Base-by-base conservation (phyloP, 2,888 invertebrate genomes). In the Junonia oenone region DNA sequence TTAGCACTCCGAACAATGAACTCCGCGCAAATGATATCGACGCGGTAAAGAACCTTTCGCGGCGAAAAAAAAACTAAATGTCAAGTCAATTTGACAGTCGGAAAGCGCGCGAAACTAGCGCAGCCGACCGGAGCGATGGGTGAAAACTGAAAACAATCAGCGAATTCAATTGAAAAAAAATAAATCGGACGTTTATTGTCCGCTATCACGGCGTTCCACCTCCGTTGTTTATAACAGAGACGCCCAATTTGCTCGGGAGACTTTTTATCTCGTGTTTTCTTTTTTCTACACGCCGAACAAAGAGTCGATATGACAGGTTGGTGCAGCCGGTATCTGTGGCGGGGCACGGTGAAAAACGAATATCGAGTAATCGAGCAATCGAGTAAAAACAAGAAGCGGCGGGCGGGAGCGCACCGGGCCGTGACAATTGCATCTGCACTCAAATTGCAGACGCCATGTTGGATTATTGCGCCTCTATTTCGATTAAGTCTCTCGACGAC, bases 141-240 rank as follows among this genome's bases (percentile, higher is more conserved):
- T 71, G 71, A 76, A 85, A 85, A 87, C 86, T 71, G 71, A 76
- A 85, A 85, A 87, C 86, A 86, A 88, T 88, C 86, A 82, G 81
- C 81, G 75, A 83, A 82, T 84, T 82, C 79, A 74, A 80, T 80
- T 81, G 78, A 72, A 69, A 77, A 81, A 81, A 49, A 52, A 43
- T 37, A 53, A 72, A 82, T 88, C 85, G 82, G 88, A 86, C 86
- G 80, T 83, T 87, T 86, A 89, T 89, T 90, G 88, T 88, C 72
- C 78, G 79, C 78, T 89, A 90, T 90, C 90, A 80, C 75, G 69
- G 76, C 78, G 78, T 90, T 90, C 88, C 89, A 88, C 83, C 81
- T 86, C 86, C 76, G 79, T 87, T 89, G 88, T 88, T 90, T 81
- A 82, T 77, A 88, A 89, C 86, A 86, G 83, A 87, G 84, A 85